Base-by-base conservation (phyloP, 2,797 vertebrate species). In the Poeciliopsis gracilis region DNA sequence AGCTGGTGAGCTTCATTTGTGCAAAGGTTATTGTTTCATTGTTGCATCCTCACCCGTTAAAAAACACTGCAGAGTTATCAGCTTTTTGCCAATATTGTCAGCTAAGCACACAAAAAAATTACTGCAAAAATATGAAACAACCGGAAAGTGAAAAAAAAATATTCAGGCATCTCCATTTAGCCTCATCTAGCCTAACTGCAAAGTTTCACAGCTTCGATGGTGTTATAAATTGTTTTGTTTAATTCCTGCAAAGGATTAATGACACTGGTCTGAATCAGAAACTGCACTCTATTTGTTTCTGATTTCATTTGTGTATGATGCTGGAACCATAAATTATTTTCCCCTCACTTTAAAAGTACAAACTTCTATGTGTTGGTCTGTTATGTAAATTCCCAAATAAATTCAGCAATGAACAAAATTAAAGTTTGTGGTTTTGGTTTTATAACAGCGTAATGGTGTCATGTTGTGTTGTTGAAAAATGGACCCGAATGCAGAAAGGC, bases 1-100 rank as follows among this genome's bases (percentile, higher is more conserved):
- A 73, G 61, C 79, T 59, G 81, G 46, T 69, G 46, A 79, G 43
- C 72, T 86, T 84, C 41, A 79, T 84, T 87, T 69, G 72, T 78
- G 82, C 67, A 75, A 78, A 81, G 33, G 72, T 76, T 43, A 63
- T 46, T 49, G 51, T 72, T 72, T 78, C 13, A 20, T 13, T 73
- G 41, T 73, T 77, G 59, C 63, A 49, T 87, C 74, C 66, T 53
- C 73, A 80, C 70, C 30, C 23, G n/a, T 66, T 12, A 75, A 11
- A 72, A 83, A 86, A 69, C 33, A 73, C 4, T 20, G 57, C 25
- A 16, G n/a, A 25, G 23, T 30, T 45, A 6, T 46, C 38, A 53
- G 36, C 18, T 4, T 11, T 71, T 67, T 25, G 30, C 49, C 7
- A 67, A 43, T 72, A 66, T 74, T 59, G 12, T 53, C 25, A 53